Conservation (phyloP, 2,113 vertebrate genomes). For the Rutilus rutilus region DNA sequence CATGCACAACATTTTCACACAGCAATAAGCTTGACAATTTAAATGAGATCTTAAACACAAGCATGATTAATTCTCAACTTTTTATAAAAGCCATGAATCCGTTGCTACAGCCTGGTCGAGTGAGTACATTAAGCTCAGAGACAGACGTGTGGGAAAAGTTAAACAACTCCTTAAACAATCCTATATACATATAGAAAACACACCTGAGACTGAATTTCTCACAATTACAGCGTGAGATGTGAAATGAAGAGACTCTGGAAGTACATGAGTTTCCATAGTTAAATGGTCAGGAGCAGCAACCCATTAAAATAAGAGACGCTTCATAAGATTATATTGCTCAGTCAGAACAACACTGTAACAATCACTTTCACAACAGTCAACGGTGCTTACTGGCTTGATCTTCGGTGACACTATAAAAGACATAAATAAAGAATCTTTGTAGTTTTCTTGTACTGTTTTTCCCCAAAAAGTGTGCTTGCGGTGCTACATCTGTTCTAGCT, state of each 20-base stretch:
- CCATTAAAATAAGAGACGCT: constrained; percentile 21
- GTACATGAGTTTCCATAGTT: constrained; percentile 31
- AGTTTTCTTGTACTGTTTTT: background rate
- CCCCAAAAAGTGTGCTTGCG: background rate
- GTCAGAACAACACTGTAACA: background rate
- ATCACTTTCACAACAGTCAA: background rate
- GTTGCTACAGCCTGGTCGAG: background rate
- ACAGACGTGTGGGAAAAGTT: background rate
- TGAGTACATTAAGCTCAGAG: background rate
- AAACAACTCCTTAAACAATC: background rate
- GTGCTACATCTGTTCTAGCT: background rate
- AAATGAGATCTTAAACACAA: background rate
- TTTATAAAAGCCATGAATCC: background rate
- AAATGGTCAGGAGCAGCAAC: constrained; percentile 17
- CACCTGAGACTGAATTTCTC: constrained; percentile 25
- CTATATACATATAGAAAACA: constrained; percentile 1
- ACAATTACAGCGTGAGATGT: background rate
- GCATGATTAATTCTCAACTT: constrained; percentile 3
- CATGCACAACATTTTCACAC: background rate
- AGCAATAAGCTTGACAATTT: background rate
- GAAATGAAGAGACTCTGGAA: background rate
- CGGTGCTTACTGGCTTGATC: background rate
- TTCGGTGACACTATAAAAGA: background rate
- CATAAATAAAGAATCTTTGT: background rate
- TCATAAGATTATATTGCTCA: constrained; percentile 8